Base-by-base conservation (phyloP, 2,797 vertebrate genomes). In the Triplophysa yarkandensis region DNA sequence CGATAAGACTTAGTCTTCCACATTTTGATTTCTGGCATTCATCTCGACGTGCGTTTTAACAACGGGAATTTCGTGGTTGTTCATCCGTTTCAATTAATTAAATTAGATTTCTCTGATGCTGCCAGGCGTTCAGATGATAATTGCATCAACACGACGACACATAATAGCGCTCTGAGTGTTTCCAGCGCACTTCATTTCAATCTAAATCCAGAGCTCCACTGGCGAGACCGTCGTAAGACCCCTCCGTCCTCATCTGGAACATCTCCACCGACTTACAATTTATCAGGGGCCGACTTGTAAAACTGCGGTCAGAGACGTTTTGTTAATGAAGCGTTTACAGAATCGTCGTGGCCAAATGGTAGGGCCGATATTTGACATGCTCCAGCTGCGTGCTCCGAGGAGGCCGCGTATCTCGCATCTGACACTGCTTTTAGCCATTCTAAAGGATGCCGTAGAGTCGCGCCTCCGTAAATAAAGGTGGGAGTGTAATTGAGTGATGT, bases 51-150 rank as follows among this genome's bases (percentile, higher is more conserved):
- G 58, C 48, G 27, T 57, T 74, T 65, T 88, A 89, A 90, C 88
- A 93, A 85, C 85, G 88, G 83, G 85, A 92, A 90, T 92, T 90
- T 89, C 88, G 85, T 90, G 89, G 87, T 90, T 93, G 91, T 92
- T 93, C 88, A 93, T 86, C 87, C 88, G 81, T 90, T 91, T 93
- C 93, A 94, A 94, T 93, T 93, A 94, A 95, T 95, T 94, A 90
- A 94, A 94, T 93, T 93, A 93, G 93, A 92, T 94, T 93, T 90
- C 89, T 92, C 89, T 90, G 91, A 89, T 90, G 91, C 94, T 94
- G 92, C 93, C 93, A 93, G 92, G 92, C 93, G 86, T 93, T 90
- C 85, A 90, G 92, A 94, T 93, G 91, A 93, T 95, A 95, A 95
- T 94, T 95, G 92, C 93, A 91, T 94, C 94, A 95, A 94, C 92